Conservation (phyloP, 2,113 vertebrate genomes). For the Colius striatus region DNA sequence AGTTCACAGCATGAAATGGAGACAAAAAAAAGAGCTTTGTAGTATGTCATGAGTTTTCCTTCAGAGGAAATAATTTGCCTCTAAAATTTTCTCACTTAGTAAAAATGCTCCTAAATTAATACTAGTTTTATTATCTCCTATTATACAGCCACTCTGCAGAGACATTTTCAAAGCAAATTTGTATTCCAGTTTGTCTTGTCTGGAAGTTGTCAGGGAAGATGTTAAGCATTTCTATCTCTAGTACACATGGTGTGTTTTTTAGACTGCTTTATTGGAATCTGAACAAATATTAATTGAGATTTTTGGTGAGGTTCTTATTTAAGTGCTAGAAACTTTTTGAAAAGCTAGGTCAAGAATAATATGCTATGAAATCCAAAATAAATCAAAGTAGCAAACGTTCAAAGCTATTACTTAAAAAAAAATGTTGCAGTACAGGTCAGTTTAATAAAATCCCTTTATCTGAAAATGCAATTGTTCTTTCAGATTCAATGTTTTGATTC, state of each 20-base stretch:
- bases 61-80: conserved; percentile 1
- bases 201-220: not conserved
- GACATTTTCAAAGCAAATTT: not conserved
- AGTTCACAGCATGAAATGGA: conserved; percentile 4
- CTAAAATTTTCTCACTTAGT: not conserved
- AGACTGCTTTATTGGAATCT: not conserved
- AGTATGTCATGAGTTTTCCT: not conserved
- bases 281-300: not conserved
- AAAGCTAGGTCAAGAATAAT: not conserved
- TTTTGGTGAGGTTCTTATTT: not conserved
- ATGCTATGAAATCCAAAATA: not conserved
- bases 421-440: not conserved
- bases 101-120: not conserved
- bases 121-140: not conserved
- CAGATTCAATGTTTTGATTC: not conserved
- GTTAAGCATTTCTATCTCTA: not conserved
- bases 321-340: not conserved
- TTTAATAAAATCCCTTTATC: not conserved
- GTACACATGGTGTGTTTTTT: not conserved
- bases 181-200: not conserved
- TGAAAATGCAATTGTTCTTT: not conserved
- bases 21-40: not conserved
- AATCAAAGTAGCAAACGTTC: not conserved
- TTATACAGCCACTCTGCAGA: not conserved
- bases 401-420: not conserved